Base-by-base conservation (phyloP, 2,888 invertebrate species). In the Ectropis crepuscularia region DNA sequence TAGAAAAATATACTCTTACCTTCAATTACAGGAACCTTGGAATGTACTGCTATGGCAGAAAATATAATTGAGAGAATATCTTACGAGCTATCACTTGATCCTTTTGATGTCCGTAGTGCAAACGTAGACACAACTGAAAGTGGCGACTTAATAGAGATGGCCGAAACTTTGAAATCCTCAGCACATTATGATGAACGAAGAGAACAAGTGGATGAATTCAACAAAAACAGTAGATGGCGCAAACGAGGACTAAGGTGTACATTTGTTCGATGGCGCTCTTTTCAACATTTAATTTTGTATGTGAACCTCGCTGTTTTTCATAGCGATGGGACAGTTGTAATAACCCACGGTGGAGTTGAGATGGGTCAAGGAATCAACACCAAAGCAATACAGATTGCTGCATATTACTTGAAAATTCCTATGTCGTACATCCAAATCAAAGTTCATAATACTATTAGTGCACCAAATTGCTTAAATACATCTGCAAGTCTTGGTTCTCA, bases 291-390 rank as follows among this genome's bases (percentile, higher is more conserved):
- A n/a, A 80, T 89, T 47, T 86, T 79, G 43, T 93, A 93, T 65
- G 89, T 93, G 0, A 83, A 92, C 57, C 86, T 96, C 9, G 92
- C 95, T 1, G 92, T 96, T 59, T 96, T 93, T 75, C 92, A 95
- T 10, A 91, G 94, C 0, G 93, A 96, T 74, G 77, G 79, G 0
- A 93, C 94, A 5, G 95, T 96, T 0, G 88, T 94, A 1, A 89
- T 96, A n/a, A 81, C 92, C 0, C 95, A 95, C 68, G 94, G 94
- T 28, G 95, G 95, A 2, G 85, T 95, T 37, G 95, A 95, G 84
- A 92, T 94, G 79, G 96, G 96, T 0, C 96, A 96, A 88, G 96
- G 96, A 0, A 90, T 96, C 48, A 85, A 96, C 68, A 96, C 96
- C 2, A 86, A 95, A 94, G 94, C 94, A 1, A 93, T 93, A 6